Evolutionary conservation across 1,140 invertebrate species (phyloP), one percentile per base, ranked within the genome.

Genomic region (Drosophila orosa): DNA sequence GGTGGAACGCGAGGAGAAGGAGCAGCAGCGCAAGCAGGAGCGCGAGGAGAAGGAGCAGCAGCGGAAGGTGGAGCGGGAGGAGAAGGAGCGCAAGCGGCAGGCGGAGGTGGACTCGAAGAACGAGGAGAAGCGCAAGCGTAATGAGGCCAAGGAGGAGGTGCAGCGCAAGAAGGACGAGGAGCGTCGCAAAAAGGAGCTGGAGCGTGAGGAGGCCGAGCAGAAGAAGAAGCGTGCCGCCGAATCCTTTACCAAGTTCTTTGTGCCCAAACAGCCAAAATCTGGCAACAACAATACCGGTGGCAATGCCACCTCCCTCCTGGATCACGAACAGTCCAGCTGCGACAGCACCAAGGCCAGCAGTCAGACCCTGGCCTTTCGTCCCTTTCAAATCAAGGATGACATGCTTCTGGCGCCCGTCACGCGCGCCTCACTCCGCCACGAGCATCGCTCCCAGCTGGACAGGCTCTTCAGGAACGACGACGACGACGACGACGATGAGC

Each of bases 301-400:
- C 9, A 55, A 33, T 3, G 37, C 40, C 27, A 55, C 25, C n/a
- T 29, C 31, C 15, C 65, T 0, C 12, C 56, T 65, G 45, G 84
- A 87, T 3, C 75, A 73, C 22, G 83, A 89, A 7, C 84, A 83
- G 27, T 93, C 92, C 63, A 78, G 74, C 27, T 93, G 93, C 65
- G 75, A 80, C 6, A 66, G 72, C 44, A 69, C 77, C 56, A 63
- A 68, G 31, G 42, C 10, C 72, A 77, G 55, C 50, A 48, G 45
- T 0, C 60, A 87, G 4, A 39, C 78, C 29, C 47, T 90, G 48
- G 92, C 93, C 74, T 95, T 95, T 63, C 94, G 94, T 87, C 94
- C 94, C 17, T 95, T 96, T 79, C 94, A 96, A 93, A 92, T 98
- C 5, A 98, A 98, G 92, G 94, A 94, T n/a, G 96, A 98, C 91